Evolutionary conservation across 1,140 invertebrate species (phyloP).

Genomic region (Pemphigus obesinymphae): DNA sequence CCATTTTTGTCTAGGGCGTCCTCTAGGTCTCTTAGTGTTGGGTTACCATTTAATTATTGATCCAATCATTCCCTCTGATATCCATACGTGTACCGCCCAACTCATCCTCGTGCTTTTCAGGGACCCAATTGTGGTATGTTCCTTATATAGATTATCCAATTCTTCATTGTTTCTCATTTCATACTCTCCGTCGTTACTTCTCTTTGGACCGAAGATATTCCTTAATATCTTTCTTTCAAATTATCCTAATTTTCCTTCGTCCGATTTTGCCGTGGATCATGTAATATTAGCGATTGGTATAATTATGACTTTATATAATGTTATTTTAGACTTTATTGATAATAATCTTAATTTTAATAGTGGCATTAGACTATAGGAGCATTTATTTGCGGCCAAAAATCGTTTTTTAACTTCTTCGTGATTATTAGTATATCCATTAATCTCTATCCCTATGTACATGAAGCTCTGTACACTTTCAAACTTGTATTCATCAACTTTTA

Average conservation of each 20-base stretch:
- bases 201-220: no score
- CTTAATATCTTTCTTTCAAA: no score
- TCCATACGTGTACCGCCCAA: no score
- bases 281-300: neutral
- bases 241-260: neutral
- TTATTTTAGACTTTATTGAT: neutral
- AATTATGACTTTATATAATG: neutral
- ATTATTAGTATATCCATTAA: neutral
- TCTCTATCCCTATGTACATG: neutral
- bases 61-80: no score
- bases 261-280: neutral
- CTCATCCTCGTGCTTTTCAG: no score
- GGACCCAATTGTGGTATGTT: no score
- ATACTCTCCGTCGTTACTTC: no score
- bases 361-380: neutral
- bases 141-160: no score
- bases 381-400: neutral
- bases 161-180: no score
- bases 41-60: no score
- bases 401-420: slow-evolving; percentile 10
- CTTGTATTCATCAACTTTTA: neutral
- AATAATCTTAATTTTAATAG: neutral
- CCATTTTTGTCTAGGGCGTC: no score
- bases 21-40: no score
- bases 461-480: neutral